Percentiles rank a stretch among this genome's conserved stretches.
These are phyloP conservation scores for Montipora foliosa DNA, from an alignment of 64 coral and sea anemone genomes.

Conservation along the genomic window DNA sequence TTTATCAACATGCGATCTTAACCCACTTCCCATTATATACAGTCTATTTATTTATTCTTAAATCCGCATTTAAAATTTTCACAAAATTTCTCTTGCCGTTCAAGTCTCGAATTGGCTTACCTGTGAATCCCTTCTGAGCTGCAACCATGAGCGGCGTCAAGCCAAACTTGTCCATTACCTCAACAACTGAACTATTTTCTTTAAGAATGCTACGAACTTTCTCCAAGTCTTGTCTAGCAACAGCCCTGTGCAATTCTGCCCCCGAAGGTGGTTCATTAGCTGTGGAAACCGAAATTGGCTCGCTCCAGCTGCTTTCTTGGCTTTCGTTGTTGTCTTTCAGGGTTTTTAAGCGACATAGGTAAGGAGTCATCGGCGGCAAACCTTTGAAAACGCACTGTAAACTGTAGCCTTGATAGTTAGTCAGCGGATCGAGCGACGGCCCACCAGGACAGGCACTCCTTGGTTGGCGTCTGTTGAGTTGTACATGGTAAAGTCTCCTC, in stretches of 20 bases:
- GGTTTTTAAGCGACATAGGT: constrained; percentile 61
- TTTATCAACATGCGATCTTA: too few species aligned
- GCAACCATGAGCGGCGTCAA: constrained; percentile 85
- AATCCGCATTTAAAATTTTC: not conserved
- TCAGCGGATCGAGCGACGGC: constrained; percentile 74
- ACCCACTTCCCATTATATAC: too few species aligned
- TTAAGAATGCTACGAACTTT: constrained; percentile 80
- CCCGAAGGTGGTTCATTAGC: constrained; percentile 91
- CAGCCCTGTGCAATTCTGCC: constrained; percentile 86
- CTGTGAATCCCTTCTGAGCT: constrained; percentile 82
- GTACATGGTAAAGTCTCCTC: constrained; percentile 75
- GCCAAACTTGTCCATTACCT: constrained; percentile 92
- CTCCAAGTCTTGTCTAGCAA: constrained; percentile 72
- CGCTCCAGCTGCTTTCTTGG: constrained; percentile 73
- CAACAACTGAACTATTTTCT: constrained; percentile 87
- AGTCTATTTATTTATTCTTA: too few species aligned
- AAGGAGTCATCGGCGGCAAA: constrained; percentile 76
- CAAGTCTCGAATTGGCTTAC: constrained; percentile 40
- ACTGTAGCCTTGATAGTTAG: constrained; percentile 90
- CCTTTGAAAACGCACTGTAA: constrained; percentile 77
- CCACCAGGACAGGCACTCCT: constrained; percentile 74
- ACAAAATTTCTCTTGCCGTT: not conserved
- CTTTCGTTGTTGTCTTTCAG: constrained; percentile 46
- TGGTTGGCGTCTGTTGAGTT: constrained; percentile 73
- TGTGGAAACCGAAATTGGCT: constrained; percentile 52